phyloP scores from a whole-genome alignment of 2,797 vertebrate genomes.

The Scomberomorus guttatus region DNA sequence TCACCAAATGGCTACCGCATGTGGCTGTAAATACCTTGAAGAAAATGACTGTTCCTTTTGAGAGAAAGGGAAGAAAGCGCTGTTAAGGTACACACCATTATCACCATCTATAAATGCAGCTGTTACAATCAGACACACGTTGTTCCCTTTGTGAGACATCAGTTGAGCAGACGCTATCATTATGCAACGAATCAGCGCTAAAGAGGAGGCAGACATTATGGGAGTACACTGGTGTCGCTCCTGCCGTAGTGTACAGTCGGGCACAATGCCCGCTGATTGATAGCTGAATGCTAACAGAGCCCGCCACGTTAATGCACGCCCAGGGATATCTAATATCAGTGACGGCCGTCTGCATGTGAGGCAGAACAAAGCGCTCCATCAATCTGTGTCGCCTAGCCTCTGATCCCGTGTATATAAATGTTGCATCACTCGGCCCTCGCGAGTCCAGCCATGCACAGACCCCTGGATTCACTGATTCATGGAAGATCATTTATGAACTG shows the following conservation, averaged over 20 bases:
- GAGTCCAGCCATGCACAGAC: conserved; percentile 43
- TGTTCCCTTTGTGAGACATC: conserved; percentile 57
- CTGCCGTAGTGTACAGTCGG: conserved; percentile 30
- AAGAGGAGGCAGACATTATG: conserved; percentile 57
- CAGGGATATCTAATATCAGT: conserved; percentile 56
- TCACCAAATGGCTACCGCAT: conserved; percentile 1
- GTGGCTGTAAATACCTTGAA: conserved; percentile 25
- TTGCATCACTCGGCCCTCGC: conserved; percentile 63
- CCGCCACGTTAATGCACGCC: conserved; percentile 56
- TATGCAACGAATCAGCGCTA: conserved; percentile 42
- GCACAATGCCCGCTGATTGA: conserved; percentile 70
- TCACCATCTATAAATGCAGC: conserved; percentile 22
- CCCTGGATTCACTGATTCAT: conserved; percentile 52
- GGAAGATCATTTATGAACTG: conserved; percentile 53
- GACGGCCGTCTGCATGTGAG: conserved; percentile 41
- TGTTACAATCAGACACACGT: conserved; percentile 40
- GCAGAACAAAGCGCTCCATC: conserved; percentile 73
- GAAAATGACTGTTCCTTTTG: conserved; percentile 35
- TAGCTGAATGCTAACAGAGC: conserved; percentile 63
- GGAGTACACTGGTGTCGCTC: conserved; percentile 67
- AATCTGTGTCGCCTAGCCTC: conserved; percentile 56
- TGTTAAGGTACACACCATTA: conserved; percentile 33
- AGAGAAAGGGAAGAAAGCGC: conserved; percentile 24
- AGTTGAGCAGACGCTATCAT: conserved; percentile 58
- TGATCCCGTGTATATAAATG: conserved; percentile 63